Evolutionary conservation across 2,113 vertebrate genomes (phyloP).

Genomic region (Leptobrachium ailaonicum): DNA sequence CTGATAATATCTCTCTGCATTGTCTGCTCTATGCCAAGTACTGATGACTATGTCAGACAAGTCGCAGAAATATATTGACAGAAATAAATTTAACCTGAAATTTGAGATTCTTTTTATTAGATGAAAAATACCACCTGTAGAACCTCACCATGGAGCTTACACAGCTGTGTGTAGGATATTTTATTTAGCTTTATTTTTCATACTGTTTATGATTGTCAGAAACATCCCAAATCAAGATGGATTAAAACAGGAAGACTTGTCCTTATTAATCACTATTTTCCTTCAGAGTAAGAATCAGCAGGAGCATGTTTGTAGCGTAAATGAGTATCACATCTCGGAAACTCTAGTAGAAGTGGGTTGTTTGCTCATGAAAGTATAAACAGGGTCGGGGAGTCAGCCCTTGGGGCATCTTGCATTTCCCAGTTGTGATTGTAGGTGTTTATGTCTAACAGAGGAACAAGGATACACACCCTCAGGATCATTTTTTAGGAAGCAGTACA

Average conservation of each 20-base stretch:
- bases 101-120: too few species aligned
- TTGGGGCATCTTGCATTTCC: constrained; percentile 27
- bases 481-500: neutral
- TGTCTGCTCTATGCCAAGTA: too few species aligned
- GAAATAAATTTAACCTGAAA: too few species aligned
- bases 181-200: constrained; percentile 11
- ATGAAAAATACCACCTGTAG: neutral
- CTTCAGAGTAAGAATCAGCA: constrained; percentile 38
- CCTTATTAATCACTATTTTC: constrained; percentile 59
- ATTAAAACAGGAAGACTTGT: constrained; percentile 48
- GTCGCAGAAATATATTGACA: too few species aligned
- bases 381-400: constrained; percentile 43
- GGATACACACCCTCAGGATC: constrained; percentile 19
- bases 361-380: constrained; percentile 53
- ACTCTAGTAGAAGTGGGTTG: constrained; percentile 54
- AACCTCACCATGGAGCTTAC: neutral
- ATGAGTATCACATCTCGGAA: constrained; percentile 35
- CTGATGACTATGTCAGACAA: too few species aligned
- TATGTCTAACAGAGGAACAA: constrained; percentile 29
- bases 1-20: too few species aligned
- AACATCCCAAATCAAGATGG: constrained; percentile 55
- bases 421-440: constrained; percentile 43
- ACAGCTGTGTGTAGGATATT: constrained; percentile 39
- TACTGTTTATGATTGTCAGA: constrained; percentile 39
- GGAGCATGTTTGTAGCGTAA: neutral